phyloP scores from a whole-genome alignment of 1,140 invertebrate species.

The Drosophila suzukii region DNA sequence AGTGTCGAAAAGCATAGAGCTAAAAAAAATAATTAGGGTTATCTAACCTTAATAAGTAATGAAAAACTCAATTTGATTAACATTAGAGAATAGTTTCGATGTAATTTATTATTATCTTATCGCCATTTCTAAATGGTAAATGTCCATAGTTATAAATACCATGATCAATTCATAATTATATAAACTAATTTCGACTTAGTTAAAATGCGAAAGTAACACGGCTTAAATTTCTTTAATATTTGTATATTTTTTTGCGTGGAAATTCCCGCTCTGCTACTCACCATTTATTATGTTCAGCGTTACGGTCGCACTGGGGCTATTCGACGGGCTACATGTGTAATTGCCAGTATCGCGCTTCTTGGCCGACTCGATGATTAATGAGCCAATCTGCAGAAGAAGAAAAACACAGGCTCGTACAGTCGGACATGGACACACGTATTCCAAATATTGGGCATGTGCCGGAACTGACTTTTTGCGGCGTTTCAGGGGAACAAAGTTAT shows the following conservation, averaged over 20 bases:
- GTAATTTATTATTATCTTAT: no score
- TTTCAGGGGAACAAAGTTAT: slow-evolving; percentile 50
- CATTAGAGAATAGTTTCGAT: no score
- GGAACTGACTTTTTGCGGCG: slow-evolving; percentile 14
- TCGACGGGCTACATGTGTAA: slow-evolving; percentile 84
- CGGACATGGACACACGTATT: slow-evolving; percentile 53
- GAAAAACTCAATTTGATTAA: no score
- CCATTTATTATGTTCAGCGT: slow-evolving; percentile 84
- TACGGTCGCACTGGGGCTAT: slow-evolving; percentile 84
- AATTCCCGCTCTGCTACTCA: slow-evolving; percentile 53
- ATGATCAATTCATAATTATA: no score
- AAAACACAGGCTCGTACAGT: slow-evolving; percentile 26
- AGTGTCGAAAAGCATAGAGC: no score
- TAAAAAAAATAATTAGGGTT: no score
- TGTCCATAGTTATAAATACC: no score
- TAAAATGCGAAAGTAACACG: neutral
- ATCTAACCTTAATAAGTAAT: no score
- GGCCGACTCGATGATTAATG: slow-evolving; percentile 84
- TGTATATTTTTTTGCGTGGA: neutral
- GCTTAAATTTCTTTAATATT: neutral
- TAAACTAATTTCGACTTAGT: neutral
- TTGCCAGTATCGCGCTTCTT: slow-evolving; percentile 84
- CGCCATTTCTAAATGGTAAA: no score
- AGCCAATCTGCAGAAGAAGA: slow-evolving; percentile 74
- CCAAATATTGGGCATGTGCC: slow-evolving; percentile 64